phyloP scores from a whole-genome alignment of 1,140 invertebrate species.

The Trissolcus basalis region DNA sequence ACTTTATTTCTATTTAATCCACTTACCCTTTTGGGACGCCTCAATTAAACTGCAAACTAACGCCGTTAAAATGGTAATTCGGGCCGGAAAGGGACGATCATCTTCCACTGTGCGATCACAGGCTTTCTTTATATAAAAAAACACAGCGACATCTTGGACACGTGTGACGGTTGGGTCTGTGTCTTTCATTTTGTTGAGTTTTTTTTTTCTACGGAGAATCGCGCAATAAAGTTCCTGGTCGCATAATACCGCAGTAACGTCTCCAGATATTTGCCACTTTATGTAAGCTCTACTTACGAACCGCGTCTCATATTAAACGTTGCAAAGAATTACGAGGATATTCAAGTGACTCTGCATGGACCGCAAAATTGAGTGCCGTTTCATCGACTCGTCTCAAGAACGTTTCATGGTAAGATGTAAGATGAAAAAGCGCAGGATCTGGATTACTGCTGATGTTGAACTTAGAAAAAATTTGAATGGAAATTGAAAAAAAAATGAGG shows the following conservation, averaged over 20 bases:
- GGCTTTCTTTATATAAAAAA: not conserved
- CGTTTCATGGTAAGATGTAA: constrained; percentile 16
- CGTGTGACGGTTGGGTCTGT: constrained; percentile 62
- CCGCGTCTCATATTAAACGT: constrained; percentile 71
- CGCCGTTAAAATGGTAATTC: constrained; percentile 27
- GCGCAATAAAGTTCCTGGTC: constrained; percentile 65
- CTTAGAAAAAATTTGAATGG: not conserved
- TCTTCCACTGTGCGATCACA: too few species aligned
- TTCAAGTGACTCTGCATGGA: constrained; percentile 35
- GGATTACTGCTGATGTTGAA: constrained; percentile 20
- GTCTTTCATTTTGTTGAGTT: constrained; percentile 33
- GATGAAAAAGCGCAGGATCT: constrained; percentile 29
- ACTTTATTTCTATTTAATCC: constrained; percentile 42
- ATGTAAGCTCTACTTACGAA: constrained; percentile 67
- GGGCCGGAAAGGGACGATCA: not conserved
- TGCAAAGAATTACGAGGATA: constrained; percentile 68
- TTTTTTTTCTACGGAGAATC: constrained; percentile 61
- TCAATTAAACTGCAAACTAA: constrained; percentile 27
- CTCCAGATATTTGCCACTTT: constrained; percentile 73
- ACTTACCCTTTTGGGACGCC: constrained; percentile 36
- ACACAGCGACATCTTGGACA: constrained; percentile 69
- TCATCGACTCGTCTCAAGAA: constrained; percentile 36
- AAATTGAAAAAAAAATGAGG: not conserved
- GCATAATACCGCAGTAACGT: constrained; percentile 72
- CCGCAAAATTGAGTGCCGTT: constrained; percentile 60